Conservation (phyloP, 2,888 invertebrate species). For the Ceriagrion tenellum region DNA sequence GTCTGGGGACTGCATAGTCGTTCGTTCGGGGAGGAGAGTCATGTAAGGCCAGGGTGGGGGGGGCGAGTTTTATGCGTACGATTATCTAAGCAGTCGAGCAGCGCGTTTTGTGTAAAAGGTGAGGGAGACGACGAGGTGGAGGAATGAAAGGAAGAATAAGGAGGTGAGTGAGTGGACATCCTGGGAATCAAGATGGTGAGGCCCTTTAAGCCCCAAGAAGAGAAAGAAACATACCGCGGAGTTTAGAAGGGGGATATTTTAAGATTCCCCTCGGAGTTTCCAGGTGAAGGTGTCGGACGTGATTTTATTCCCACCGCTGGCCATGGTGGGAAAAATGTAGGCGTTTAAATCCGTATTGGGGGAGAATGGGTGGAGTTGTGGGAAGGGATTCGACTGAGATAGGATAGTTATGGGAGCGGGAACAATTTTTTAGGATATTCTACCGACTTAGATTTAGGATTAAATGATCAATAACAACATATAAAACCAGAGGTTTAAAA, state of each 20-base stretch:
- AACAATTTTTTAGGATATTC: no score
- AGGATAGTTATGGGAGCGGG: not conserved
- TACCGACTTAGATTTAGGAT: no score
- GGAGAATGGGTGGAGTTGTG: not conserved
- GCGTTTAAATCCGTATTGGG: not conserved
- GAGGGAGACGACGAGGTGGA: not conserved
- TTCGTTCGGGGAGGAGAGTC: no score
- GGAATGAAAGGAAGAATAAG: not conserved
- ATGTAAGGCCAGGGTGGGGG: no score
- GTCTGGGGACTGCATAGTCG: not conserved
- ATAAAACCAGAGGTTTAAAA: no score
- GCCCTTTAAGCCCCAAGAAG: not conserved
- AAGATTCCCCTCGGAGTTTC: not conserved
- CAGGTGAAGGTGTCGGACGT: constrained; percentile 44
- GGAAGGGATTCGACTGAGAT: not conserved
- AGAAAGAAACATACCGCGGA: not conserved
- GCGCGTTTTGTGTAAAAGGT: not conserved
- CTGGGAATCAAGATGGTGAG: not conserved
- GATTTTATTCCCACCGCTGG: constrained; percentile 46
- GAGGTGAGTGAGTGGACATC: not conserved
- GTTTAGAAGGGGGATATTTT: not conserved
- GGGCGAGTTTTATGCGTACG: not conserved
- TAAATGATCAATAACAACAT: no score
- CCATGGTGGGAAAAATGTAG: not conserved
- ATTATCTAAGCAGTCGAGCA: not conserved